phyloP scores from a whole-genome alignment of 2,888 invertebrate genomes.

The Eristalis pertinax region DNA sequence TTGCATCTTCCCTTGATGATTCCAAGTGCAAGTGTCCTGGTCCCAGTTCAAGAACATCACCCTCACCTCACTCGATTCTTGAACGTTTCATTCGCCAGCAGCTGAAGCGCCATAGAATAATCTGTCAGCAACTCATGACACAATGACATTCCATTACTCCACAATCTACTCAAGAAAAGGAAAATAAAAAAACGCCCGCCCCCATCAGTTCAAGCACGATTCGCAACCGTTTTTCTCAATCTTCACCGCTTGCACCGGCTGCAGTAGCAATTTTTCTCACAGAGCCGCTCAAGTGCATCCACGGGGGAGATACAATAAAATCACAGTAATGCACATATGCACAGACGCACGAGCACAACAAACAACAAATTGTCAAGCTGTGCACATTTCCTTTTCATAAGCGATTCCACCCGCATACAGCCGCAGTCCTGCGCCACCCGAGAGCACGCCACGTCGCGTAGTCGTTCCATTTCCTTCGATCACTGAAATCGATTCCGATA shows the following conservation, averaged over 20 bases:
- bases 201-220: not conserved
- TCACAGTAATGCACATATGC: constrained; percentile 5
- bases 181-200: not conserved
- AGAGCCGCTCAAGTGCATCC: constrained; percentile 41
- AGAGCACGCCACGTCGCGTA: not conserved
- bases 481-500: constrained; percentile 63
- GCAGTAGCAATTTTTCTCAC: not conserved
- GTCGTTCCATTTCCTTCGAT: not conserved
- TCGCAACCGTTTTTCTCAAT: not conserved
- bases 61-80: not conserved
- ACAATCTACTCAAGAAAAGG: not conserved
- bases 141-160: not conserved
- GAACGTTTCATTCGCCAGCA: not conserved
- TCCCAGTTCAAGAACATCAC: not conserved
- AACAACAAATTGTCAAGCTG: constrained; percentile 67
- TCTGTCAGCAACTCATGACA: not conserved
- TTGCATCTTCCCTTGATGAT: no score
- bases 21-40: no score
- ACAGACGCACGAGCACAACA: not conserved
- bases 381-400: constrained; percentile 68
- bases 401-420: constrained; percentile 34
- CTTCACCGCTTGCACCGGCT: not conserved
- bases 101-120: not conserved
- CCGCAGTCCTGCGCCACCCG: not conserved
- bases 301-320: constrained; percentile 28